Evolutionary conservation across 2,797 vertebrate species (phyloP), one percentile per base, ranked within the genome.

Genomic region (Macroramphosus scolopax): DNA sequence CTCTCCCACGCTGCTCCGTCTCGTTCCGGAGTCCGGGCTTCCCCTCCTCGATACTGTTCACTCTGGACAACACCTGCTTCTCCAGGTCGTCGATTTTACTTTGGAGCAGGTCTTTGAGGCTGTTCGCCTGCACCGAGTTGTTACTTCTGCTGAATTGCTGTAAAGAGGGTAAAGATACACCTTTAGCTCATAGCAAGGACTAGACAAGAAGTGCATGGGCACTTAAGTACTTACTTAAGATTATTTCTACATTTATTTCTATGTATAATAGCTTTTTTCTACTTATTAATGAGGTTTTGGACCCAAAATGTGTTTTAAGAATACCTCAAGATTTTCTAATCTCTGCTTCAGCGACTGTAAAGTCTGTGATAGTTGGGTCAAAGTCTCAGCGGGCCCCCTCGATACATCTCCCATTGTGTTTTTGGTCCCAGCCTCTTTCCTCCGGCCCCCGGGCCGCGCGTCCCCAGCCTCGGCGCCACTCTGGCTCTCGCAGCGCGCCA

Each of bases 341-440:
- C 95, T 82, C 51, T 92, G 93, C 74, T 97, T 98, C 35, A 98
- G 91, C 3, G 93, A 92, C 83, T 98, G 95, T 83, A 98, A 90
- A 81, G 95, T 98, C 89, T 95, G 93, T 4, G 94, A 95, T 20
- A 98, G 92, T 89, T 97, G 94, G 77, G 91, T 86, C 82, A 98
- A 85, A 59, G 95, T 95, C 83, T 97, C 95, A 0, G 91, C 88
- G n/a, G 94, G 92, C 29, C 92, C 89, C 75, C 93, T 91, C 18
- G 94, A 95, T 72, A 95, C 92, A 51, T 98, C 95, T 43, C 95
- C 96, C 95, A 96, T 95, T 11, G 95, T 94, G 87, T 96, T 95
- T 73, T 97, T 98, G 52, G 57, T 57, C 58, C 90, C 90, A 0
- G 75, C 37, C 28, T 90, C 92, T 78, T 95, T 94, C 64, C 91